Evolutionary conservation across 2,888 invertebrate species (phyloP).

Genomic region (Zaprionus bogoriensis): DNA sequence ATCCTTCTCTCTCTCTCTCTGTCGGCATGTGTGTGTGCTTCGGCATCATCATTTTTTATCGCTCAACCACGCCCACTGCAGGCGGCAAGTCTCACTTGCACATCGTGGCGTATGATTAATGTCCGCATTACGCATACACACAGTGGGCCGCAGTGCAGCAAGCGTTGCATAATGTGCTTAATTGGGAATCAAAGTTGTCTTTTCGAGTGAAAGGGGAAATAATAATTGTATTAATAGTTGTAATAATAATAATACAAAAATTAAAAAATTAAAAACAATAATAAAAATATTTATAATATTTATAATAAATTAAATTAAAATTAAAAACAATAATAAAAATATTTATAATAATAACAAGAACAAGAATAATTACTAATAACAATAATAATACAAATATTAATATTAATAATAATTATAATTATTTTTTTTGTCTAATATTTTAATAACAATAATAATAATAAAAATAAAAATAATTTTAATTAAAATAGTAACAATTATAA

Average conservation of each 20-base stretch:
- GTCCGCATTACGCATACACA: constrained; percentile 61
- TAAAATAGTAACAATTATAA: not conserved
- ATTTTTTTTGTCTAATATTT: no score
- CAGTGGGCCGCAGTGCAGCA: no score
- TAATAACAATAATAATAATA: not conserved
- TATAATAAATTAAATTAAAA: not conserved
- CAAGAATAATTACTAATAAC: not conserved
- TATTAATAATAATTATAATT: not conserved
- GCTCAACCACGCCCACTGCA: constrained; percentile 47
- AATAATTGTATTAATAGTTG: no score
- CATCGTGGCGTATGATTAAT: constrained; percentile 72
- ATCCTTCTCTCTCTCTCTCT: not conserved
- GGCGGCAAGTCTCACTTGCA: constrained; percentile 38
- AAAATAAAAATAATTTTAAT: not conserved
- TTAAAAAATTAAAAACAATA: not conserved
- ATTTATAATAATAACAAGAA: not conserved
- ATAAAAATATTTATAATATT: not conserved
- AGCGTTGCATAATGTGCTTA: no score
- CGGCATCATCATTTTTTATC: constrained; percentile 66
- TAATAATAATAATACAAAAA: rapidly evolving
- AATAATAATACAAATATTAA: not conserved
- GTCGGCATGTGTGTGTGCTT: not conserved
- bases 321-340: not conserved
- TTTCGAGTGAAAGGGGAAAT: no score
- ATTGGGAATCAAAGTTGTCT: no score